phyloP scores from a whole-genome alignment of 2,113 vertebrate genomes.

The Triplophysa dalaica region DNA sequence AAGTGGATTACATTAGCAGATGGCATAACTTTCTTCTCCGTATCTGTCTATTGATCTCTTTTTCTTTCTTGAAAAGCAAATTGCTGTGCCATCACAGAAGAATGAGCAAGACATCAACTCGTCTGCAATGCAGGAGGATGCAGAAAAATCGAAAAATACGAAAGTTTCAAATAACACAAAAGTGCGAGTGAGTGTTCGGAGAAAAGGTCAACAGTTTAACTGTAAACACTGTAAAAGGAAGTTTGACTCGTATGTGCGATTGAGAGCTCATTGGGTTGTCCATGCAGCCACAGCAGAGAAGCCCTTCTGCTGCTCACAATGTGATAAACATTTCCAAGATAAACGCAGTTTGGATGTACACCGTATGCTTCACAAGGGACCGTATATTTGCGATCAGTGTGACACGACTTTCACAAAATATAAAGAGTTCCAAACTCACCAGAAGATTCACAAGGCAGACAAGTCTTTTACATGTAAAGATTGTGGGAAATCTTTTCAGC shows the following conservation, averaged over 20 bases:
- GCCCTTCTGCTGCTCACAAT: slow-evolving; percentile 63
- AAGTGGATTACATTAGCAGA: neutral
- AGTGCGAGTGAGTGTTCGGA: neutral
- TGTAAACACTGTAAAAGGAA: slow-evolving; percentile 68
- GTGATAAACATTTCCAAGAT: slow-evolving; percentile 65
- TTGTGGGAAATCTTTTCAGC: slow-evolving; percentile 41
- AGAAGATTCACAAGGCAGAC: slow-evolving; percentile 35
- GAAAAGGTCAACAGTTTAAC: slow-evolving; percentile 53
- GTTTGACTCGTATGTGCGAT: slow-evolving; percentile 64
- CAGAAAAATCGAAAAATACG: neutral
- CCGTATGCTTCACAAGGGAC: slow-evolving; percentile 66
- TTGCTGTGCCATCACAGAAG: neutral
- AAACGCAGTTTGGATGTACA: slow-evolving; percentile 66
- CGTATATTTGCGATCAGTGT: slow-evolving; percentile 63
- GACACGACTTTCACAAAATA: slow-evolving; percentile 59
- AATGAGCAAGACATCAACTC: neutral
- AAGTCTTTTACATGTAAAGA: slow-evolving; percentile 37
- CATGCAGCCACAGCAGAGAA: slow-evolving; percentile 52
- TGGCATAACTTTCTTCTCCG: neutral
- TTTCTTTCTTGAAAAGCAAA: slow-evolving; percentile 21
- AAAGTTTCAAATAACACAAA: neutral
- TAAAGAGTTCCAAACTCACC: slow-evolving; percentile 33
- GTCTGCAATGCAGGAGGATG: neutral
- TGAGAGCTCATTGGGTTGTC: slow-evolving; percentile 65
- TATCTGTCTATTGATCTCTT: neutral